Base-by-base conservation (phyloP, 1,140 invertebrate genomes). In the Drosophila cardini region DNA sequence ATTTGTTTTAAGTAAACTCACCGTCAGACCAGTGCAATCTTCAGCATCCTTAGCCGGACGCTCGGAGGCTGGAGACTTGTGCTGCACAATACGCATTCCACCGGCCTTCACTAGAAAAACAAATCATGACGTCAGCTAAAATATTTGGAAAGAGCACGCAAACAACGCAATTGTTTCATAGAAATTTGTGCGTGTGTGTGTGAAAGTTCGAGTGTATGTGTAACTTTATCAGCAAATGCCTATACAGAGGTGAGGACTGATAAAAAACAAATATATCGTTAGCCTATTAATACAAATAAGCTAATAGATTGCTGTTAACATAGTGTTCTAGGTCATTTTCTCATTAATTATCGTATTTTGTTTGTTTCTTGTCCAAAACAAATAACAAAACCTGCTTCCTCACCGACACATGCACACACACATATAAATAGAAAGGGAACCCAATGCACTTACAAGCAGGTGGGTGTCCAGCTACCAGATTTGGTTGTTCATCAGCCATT, bases 11-110 rank as follows among this genome's bases (percentile, higher is more conserved):
- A 16, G 1, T 30, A 15, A 21, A 32, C 13, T 78, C 79, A 92
- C 91, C 46, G 91, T 92, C n/a, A 92, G 76, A 40, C 91, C 91
- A 21, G 91, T 92, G 64, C 91, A 92, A 73, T 92, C 92, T 42
- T 93, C 92, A 7, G 92, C 85, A 82, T 94, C 94, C 85, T 95
- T 95, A 2, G 93, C 83, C 26, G 95, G 94, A 69, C 94, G 94
- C 57, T 95, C 94, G 0, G 93, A 87, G 42, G 94, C 94, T 2
- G 95, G 94, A 5, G 93, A 93, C 92, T 98, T 98, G 85, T 98
- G 96, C 79, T 98, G 97, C 4, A 96, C 97, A 84, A 98, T 97
- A 70, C 97, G 94, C 97, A 98, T 98, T 1, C 97, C 97, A 16
- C 97, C 97, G 70, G 96, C 97, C 94, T 98, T 98, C 0, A 97